A percentile compares a stretch with the other conserved stretches of the same genome.
Evolutionary conservation across 2,113 vertebrate genomes (phyloP).

Genomic region (Psammodynastes pulverulentus): DNA sequence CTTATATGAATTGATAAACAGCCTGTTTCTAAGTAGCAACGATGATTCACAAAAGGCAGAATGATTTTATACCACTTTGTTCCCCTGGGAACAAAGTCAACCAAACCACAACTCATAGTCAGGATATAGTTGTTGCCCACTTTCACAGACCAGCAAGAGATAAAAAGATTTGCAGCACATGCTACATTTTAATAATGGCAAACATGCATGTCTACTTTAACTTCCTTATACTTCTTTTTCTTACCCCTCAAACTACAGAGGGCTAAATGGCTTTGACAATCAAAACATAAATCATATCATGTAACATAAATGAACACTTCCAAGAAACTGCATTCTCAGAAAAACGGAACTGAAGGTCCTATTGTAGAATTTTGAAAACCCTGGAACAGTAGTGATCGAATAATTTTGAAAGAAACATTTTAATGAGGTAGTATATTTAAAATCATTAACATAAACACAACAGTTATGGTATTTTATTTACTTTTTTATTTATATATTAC

Average conservation of each 20-base stretch:
- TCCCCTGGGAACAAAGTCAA: constrained; percentile 2
- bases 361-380: background rate
- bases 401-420: background rate
- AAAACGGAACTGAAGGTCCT: background rate
- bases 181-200: background rate
- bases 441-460: background rate
- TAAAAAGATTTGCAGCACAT: background rate
- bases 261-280: background rate
- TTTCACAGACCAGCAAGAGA: background rate
- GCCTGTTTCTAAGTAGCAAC: background rate
- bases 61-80: constrained; percentile 24
- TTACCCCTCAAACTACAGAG: background rate
- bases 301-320: background rate
- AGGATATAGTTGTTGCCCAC: constrained; percentile 5
- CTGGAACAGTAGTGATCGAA: background rate
- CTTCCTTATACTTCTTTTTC: background rate
- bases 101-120: constrained; percentile 21
- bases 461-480: background rate
- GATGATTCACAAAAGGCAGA: background rate
- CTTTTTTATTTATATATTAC: background rate
- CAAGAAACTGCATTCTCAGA: background rate
- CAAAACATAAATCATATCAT: background rate
- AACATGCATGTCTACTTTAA: background rate
- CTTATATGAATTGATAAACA: constrained; percentile 23
- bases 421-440: background rate